Evolutionary conservation across 2,888 invertebrate genomes (phyloP).

Genomic region (Erpobdella octoculata): DNA sequence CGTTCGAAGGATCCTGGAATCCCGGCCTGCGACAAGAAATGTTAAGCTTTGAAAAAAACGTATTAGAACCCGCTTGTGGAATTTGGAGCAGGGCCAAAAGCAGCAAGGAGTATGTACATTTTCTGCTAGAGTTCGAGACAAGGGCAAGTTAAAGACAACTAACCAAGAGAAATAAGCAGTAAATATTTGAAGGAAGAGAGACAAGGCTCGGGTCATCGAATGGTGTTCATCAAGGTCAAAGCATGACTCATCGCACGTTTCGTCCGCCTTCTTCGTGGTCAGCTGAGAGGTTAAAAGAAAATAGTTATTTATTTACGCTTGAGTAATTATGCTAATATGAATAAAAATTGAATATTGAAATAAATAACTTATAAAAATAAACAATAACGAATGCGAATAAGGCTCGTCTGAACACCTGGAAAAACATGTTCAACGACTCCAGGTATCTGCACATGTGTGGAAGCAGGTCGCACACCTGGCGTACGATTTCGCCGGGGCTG

Average conservation of each 20-base stretch:
- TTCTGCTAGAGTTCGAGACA: too few species aligned
- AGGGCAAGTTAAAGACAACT: too few species aligned
- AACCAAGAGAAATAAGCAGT: slow-evolving; percentile 3
- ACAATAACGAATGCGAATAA: background rate
- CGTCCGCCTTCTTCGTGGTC: background rate
- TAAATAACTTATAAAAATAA: background rate
- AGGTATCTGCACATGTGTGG: slow-evolving; percentile 51
- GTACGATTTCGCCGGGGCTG: slow-evolving; percentile 43
- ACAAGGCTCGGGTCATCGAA: background rate
- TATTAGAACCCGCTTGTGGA: too few species aligned
- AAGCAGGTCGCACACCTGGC: slow-evolving; percentile 44
- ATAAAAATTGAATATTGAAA: too few species aligned
- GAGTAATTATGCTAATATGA: background rate
- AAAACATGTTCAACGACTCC: slow-evolving; percentile 47
- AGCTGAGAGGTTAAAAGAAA: background rate
- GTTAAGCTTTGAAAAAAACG: too few species aligned
- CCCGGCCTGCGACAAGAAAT: background rate
- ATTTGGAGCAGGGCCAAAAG: too few species aligned
- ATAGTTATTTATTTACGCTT: background rate
- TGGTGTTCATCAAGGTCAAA: background rate
- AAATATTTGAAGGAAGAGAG: background rate
- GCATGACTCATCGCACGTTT: background rate
- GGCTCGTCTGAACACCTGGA: slow-evolving; percentile 49
- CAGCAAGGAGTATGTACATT: too few species aligned
- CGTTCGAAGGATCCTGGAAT: background rate